Evolutionary conservation across 2,888 invertebrate species (phyloP).

Genomic region (Drosophila paranaensis): DNA sequence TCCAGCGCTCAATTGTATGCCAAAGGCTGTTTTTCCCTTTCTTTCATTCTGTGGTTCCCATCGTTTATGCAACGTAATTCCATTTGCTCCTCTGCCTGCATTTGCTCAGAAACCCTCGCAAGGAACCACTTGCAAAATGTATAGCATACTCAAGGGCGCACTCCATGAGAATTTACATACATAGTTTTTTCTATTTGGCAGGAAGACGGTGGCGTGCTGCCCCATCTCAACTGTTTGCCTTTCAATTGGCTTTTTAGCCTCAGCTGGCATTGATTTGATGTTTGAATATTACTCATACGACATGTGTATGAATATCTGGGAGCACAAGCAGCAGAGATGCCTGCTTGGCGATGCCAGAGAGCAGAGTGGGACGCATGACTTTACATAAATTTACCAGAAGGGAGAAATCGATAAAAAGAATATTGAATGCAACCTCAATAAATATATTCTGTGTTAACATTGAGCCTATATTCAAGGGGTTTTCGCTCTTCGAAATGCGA

Average conservation of each 20-base stretch:
- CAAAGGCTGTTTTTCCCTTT: constrained; percentile 5
- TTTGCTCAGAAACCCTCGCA: constrained; percentile 24
- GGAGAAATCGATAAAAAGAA: constrained; percentile 30
- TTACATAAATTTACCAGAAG: constrained; percentile 47
- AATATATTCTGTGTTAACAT: constrained; percentile 6
- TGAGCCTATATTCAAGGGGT: constrained; percentile 9
- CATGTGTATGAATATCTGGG: constrained; percentile 52
- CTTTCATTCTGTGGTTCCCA: background rate
- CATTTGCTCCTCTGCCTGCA: constrained; percentile 35
- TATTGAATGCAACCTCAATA: constrained; percentile 19
- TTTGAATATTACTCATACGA: constrained; percentile 46
- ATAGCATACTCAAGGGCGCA: constrained; percentile 22
- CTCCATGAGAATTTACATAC: constrained; percentile 49
- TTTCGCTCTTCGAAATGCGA: background rate
- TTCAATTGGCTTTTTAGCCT: constrained; percentile 49
- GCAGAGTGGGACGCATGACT: constrained; percentile 24
- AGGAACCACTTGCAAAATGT: constrained; percentile 14
- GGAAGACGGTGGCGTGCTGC: background rate
- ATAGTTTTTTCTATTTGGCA: constrained; percentile 8
- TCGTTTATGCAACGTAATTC: constrained; percentile 34
- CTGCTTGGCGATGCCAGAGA: background rate
- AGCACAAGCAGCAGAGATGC: constrained; percentile 9
- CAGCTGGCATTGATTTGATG: constrained; percentile 58
- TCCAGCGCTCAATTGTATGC: constrained; percentile 53
- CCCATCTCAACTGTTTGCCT: constrained; percentile 36